A percentile compares a stretch with the other conserved stretches of the same genome.
Conservation (phyloP, 1,140 invertebrate species). For the Phymastichus coffea region DNA sequence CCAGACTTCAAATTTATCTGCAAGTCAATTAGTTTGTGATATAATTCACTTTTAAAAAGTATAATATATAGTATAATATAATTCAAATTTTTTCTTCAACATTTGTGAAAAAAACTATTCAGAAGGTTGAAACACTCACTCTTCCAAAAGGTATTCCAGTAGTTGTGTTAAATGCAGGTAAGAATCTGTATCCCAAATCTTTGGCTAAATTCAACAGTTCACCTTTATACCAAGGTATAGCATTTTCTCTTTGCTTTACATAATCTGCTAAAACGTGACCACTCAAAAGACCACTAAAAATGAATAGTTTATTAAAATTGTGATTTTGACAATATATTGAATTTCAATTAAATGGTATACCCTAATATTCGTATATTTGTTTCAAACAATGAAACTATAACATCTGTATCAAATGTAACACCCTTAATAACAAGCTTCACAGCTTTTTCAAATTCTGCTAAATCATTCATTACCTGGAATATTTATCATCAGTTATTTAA, state of each 20-base stretch:
- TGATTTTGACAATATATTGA: not conserved
- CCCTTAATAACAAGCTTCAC: slow-evolving; percentile 82
- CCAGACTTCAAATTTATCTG: slow-evolving; percentile 89
- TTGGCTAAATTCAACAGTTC: slow-evolving; percentile 88
- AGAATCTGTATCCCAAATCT: slow-evolving; percentile 86
- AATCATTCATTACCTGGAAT: slow-evolving; percentile 79
- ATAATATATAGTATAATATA: slow-evolving; percentile 16
- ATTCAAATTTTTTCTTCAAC: too few relatives aligned
- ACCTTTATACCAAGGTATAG: slow-evolving; percentile 88
- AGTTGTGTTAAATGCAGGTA: slow-evolving; percentile 96
- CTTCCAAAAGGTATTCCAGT: slow-evolving; percentile 96
- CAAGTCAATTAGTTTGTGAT: too few relatives aligned
- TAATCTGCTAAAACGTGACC: slow-evolving; percentile 89
- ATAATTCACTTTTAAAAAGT: too few relatives aligned
- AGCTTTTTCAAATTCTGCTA: slow-evolving; percentile 91
- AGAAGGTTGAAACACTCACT: too few relatives aligned
- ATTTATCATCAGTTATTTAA: too few relatives aligned
- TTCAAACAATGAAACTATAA: slow-evolving; percentile 97
- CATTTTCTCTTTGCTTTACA: slow-evolving; percentile 72
- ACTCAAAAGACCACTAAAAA: slow-evolving; percentile 81
- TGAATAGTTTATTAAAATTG: slow-evolving; percentile 23
- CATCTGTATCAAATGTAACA: slow-evolving; percentile 90
- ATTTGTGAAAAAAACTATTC: too few relatives aligned
- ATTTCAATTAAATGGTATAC: slow-evolving; percentile 51
- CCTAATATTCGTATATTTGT: slow-evolving; percentile 96